Conservation (phyloP, 2,797 vertebrate genomes). For the Spheniscus humboldti region DNA sequence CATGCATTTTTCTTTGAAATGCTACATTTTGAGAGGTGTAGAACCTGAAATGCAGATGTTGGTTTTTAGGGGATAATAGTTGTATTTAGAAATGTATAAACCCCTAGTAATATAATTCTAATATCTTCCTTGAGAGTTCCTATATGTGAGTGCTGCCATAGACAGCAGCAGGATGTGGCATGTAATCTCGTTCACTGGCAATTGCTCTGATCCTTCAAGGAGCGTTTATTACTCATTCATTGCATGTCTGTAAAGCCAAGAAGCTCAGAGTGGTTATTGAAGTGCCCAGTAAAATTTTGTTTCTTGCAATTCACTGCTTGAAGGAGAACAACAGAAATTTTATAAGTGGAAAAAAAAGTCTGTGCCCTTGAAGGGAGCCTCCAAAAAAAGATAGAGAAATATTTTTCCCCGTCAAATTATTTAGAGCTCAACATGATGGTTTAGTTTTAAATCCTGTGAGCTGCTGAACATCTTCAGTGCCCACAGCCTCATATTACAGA, state of each 20-base stretch:
- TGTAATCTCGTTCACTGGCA: neutral
- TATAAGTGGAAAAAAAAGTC: neutral
- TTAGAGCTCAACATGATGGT: neutral
- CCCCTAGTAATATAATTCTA: neutral
- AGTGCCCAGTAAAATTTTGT: neutral
- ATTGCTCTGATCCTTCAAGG: neutral
- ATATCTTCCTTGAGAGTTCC: neutral
- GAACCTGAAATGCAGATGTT: neutral
- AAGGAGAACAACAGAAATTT: neutral
- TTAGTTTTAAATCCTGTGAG: neutral
- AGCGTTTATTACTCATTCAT: neutral
- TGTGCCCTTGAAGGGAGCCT: neutral
- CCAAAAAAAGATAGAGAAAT: neutral
- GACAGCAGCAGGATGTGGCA: neutral
- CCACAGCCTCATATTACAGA: neutral
- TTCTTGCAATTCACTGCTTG: neutral
- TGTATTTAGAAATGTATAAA: neutral
- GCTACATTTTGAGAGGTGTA: neutral
- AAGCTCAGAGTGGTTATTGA: neutral
- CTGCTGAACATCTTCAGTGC: neutral
- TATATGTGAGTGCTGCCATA: neutral
- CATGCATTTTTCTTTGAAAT: neutral
- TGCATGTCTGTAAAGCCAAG: neutral
- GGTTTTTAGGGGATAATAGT: neutral
- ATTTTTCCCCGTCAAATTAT: neutral